Base-by-base conservation (phyloP, 2,888 invertebrate genomes). In the Acrobasis suavella region DNA sequence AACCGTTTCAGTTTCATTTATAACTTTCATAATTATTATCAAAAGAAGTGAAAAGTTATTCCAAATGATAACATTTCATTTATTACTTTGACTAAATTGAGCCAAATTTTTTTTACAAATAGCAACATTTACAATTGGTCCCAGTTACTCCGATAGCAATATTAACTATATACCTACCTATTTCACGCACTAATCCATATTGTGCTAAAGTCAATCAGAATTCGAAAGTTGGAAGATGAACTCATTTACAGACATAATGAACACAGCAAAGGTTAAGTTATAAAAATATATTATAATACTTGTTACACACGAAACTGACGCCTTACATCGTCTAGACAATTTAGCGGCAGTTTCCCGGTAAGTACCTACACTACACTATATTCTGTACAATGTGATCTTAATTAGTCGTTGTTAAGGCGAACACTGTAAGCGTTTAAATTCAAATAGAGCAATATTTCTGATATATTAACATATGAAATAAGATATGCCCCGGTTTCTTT, bases 201-300 rank as follows among this genome's bases (percentile, higher is more conserved):
- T 63, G 61, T 52, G 61, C 60, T 60, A 58, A 14, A 58, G 65
- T 67, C 65, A 62, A 66, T 66, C 61, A 61, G 50, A 56, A 64
- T 67, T 59, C 62, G 59, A 37, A 39, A 62, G 60, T 58, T 51
- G 64, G 65, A 69, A 67, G 64, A 64, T 65, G 54, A 66, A 67
- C 65, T 67, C 65, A 7, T 64, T 66, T 60, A 68, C 10, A 60
- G 55, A 59, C 63, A 63, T 67, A 67, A 62, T 75, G 72, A 75
- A 76, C 75, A 75, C 74, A 73, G 67, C 61, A 52, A 70, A 60
- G 69, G 66, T 70, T 67, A 65, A 55, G 64, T 62, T 70, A 67
- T 67, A 69, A 64, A 62, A 50, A 66, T 65, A 64, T 12, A 58
- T 52, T 71, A 69, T 50, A 64, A 46, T 64, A 64, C 38, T 50